Evolutionary conservation across 2,888 invertebrate species (phyloP), one percentile per base, ranked within the genome.

Genomic region (Zelleria hepariella): DNA sequence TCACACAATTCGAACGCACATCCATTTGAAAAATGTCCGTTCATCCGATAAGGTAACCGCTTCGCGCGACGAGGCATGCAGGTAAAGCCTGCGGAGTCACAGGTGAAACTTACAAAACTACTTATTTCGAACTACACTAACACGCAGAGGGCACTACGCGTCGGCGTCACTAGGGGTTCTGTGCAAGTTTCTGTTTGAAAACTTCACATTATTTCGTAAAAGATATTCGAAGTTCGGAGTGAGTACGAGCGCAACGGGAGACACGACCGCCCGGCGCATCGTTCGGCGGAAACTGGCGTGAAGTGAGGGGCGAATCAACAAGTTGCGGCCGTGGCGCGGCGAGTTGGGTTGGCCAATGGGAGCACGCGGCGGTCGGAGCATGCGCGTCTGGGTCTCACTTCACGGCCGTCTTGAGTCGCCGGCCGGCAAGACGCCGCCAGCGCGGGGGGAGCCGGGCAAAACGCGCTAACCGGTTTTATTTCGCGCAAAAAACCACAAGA

Each of bases 1-100:
- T 81, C 85, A 83, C 87, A 80, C 68, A 75, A 80, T 77, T 78
- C 71, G 78, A 84, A 83, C 82, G 80, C 86, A 86, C 85, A 85
- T 86, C 83, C 86, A 88, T 88, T 87, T 86, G 83, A 86, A 87
- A 86, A 85, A 82, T 83, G 81, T 87, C 80, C 86, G 85, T 86
- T 86, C 85, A 84, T 85, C 84, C 85, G 80, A 85, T 82, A 84
- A 80, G 78, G 80, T 78, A 80, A 81, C 82, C 84, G 74, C 56
- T 18, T 79, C 83, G 85, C 82, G 84, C 82, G 85, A 79, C 81
- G 80, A 81, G 74, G 77, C 82, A 82, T 83, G 84, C 86, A 87
- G 87, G 86, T 87, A 86, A 81, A 82, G 80, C 85, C 82, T 86
- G 82, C 78, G 80, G 82, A 80, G 81, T 85, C 86, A 78, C 80